Evolutionary conservation across 1,140 invertebrate genomes (phyloP).

Genomic region (Bombus fervidus): DNA sequence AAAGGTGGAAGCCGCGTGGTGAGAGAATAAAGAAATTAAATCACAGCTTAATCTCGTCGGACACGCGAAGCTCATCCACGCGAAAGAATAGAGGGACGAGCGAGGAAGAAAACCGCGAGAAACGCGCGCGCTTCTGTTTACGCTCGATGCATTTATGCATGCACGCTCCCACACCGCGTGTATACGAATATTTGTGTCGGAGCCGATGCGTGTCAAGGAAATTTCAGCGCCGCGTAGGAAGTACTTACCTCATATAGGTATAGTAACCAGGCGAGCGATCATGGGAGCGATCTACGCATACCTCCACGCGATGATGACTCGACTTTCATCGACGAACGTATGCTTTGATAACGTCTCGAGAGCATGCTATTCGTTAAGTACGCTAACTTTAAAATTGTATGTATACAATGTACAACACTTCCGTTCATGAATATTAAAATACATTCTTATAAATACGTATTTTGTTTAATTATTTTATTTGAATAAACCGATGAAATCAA

Average conservation of each 20-base stretch:
- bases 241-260: not conserved
- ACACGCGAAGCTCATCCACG: conserved; percentile 41
- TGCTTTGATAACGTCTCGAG: no score
- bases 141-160: conserved; percentile 22
- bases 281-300: not conserved
- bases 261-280: not conserved
- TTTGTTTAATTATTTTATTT: no score
- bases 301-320: not conserved
- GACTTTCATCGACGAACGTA: not conserved
- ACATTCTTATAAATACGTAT: no score
- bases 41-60: conserved; percentile 22
- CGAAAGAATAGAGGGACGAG: conserved; percentile 12
- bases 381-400: no score
- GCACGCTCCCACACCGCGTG: no score
- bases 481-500: no score
- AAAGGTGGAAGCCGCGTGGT: not conserved
- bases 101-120: conserved; percentile 9
- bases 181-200: not conserved
- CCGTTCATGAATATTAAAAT: no score
- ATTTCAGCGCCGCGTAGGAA: conserved; percentile 11
- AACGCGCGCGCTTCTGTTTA: not conserved
- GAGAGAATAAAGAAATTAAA: conserved; percentile 54
- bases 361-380: no score
- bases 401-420: no score
- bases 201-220: conserved; percentile 32